Evolutionary conservation across 2,888 invertebrate genomes (phyloP).

Genomic region (Ennomos erosarius): DNA sequence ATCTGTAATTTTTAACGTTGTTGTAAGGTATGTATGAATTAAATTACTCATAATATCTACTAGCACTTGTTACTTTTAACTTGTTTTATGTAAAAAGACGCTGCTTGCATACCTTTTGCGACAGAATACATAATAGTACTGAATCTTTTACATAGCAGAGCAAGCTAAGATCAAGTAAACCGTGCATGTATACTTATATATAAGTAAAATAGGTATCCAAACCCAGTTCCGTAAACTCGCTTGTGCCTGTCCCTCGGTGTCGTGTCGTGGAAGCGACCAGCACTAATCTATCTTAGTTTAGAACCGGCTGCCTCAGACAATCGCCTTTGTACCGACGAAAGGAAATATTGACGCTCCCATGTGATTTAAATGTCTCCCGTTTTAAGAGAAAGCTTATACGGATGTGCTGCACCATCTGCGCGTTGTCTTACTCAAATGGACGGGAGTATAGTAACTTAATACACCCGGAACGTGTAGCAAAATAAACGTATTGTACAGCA

Average conservation of each 20-base stretch:
- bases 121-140: no score
- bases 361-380: slow-evolving; percentile 81
- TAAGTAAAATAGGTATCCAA: slow-evolving; percentile 48
- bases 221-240: slow-evolving; percentile 54
- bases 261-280: slow-evolving; percentile 57
- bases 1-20: no score
- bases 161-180: slow-evolving; percentile 43
- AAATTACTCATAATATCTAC: no score
- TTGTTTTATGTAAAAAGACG: slow-evolving; percentile 2
- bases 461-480: slow-evolving; percentile 61
- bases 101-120: slow-evolving; percentile 6
- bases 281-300: slow-evolving; percentile 77
- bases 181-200: no score
- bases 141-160: slow-evolving; percentile 8
- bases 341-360: slow-evolving; percentile 79
- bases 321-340: slow-evolving; percentile 72
- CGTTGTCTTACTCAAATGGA: slow-evolving; percentile 80
- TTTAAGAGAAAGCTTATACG: slow-evolving; percentile 83
- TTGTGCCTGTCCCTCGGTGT: slow-evolving; percentile 30
- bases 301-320: slow-evolving; percentile 63
- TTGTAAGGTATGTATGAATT: no score
- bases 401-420: slow-evolving; percentile 74
- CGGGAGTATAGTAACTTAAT: slow-evolving; percentile 73
- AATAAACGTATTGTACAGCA: slow-evolving; percentile 71
- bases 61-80: not conserved